phyloP scores from a whole-genome alignment of 92 coral and sea anemone genomes.

The Phenganax subtilis region DNA sequence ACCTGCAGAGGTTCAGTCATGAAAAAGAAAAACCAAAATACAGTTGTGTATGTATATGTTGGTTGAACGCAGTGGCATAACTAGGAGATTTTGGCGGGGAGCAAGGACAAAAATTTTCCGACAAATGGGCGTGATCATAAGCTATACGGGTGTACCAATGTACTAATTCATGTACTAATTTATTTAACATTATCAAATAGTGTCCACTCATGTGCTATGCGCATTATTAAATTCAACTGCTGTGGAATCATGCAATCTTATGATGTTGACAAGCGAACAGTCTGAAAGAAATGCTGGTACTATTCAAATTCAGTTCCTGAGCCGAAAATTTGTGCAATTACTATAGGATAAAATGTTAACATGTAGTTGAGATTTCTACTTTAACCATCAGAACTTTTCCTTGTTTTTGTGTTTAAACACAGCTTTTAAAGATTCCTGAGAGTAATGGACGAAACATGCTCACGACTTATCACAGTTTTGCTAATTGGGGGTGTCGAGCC shows the following conservation, averaged over 20 bases:
- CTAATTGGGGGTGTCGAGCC: too few relatives aligned
- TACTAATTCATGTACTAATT: background rate
- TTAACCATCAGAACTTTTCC: background rate
- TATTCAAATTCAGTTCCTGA: background rate
- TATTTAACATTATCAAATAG: background rate
- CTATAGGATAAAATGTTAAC: background rate
- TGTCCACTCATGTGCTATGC: background rate
- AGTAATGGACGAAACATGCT: background rate
- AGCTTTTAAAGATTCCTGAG: slow-evolving; percentile 4
- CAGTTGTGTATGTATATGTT: too few relatives aligned
- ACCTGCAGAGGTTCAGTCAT: too few relatives aligned
- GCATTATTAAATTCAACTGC: background rate
- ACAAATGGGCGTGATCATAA: background rate
- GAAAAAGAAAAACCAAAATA: too few relatives aligned
- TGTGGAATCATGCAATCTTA: background rate
- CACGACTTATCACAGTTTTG: background rate
- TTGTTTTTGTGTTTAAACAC: slow-evolving; percentile 17
- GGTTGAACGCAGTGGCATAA: slow-evolving; percentile 5
- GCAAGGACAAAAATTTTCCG: slow-evolving; percentile 3
- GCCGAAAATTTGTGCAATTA: background rate
- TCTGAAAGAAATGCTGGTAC: background rate
- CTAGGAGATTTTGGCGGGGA: slow-evolving; percentile 13
- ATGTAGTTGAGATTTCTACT: background rate
- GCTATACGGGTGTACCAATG: background rate
- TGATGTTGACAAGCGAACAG: background rate